Conservation (phyloP, 23 tunicate species). For the Trididemnum clinides region DNA sequence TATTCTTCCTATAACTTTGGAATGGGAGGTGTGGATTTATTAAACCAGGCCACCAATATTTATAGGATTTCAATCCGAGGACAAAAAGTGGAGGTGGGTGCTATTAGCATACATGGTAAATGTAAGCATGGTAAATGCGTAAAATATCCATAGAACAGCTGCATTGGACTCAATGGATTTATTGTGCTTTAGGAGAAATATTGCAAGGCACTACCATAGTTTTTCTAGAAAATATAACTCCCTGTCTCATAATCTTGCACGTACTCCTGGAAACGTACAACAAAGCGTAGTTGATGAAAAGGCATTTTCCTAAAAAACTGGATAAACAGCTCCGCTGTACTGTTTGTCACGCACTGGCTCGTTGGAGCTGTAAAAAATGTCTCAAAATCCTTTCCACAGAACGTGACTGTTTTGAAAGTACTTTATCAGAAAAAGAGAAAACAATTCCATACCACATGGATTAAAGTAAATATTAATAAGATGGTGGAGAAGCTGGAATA, state of each 20-base stretch:
- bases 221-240: background rate
- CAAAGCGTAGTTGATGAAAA: background rate
- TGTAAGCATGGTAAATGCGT: background rate
- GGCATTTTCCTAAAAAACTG: background rate
- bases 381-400: background rate
- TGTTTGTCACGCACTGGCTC: background rate
- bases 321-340: background rate
- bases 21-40: background rate
- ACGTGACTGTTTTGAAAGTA: background rate
- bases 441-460: too few species aligned
- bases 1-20: background rate
- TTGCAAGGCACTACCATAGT: background rate
- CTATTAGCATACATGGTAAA: background rate
- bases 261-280: background rate
- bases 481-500: too few species aligned
- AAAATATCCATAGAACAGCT: background rate
- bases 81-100: slow-evolving; percentile 2
- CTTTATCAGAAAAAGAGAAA: background rate
- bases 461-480: too few species aligned
- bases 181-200: background rate
- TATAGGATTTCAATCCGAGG: background rate
- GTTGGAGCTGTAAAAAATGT: background rate
- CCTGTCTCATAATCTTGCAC: background rate
- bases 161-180: background rate
- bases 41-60: background rate